Conservation (phyloP, 92 coral and sea anemone genomes). For the Pocillopora meandrina region DNA sequence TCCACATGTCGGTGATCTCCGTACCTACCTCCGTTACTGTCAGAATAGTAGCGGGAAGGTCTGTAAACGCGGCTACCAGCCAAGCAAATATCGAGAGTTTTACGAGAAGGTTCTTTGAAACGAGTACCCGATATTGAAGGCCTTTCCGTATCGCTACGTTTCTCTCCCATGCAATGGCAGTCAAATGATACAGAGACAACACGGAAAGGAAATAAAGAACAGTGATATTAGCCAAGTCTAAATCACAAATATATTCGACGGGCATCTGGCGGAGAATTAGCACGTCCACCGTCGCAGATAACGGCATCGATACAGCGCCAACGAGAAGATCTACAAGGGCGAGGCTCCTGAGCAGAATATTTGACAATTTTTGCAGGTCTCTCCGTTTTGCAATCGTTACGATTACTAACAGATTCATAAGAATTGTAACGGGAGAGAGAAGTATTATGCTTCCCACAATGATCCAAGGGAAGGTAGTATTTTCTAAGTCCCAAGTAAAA, state of each 20-base stretch:
- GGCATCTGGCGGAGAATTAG: background rate
- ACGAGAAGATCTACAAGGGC: background rate
- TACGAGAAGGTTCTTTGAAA: background rate
- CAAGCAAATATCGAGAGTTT: background rate
- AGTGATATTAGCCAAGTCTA: background rate
- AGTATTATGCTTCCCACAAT: background rate
- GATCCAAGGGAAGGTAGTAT: background rate
- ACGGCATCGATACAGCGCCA: background rate
- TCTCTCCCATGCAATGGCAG: background rate
- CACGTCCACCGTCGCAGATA: background rate
- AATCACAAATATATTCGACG: background rate
- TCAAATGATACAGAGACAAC: background rate
- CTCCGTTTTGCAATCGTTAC: background rate
- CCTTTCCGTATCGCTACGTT: background rate
- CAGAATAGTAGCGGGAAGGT: background rate
- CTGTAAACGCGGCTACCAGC: background rate
- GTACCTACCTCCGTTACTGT: background rate
- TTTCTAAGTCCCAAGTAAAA: background rate
- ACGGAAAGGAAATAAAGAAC: background rate
- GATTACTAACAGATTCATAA: background rate
- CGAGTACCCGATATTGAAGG: background rate
- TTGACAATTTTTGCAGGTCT: background rate
- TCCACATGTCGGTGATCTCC: background rate
- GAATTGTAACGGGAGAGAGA: background rate
- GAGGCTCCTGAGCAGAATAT: background rate